Conservation (phyloP, 2,113 vertebrate species). For the Spea multiplicata region DNA sequence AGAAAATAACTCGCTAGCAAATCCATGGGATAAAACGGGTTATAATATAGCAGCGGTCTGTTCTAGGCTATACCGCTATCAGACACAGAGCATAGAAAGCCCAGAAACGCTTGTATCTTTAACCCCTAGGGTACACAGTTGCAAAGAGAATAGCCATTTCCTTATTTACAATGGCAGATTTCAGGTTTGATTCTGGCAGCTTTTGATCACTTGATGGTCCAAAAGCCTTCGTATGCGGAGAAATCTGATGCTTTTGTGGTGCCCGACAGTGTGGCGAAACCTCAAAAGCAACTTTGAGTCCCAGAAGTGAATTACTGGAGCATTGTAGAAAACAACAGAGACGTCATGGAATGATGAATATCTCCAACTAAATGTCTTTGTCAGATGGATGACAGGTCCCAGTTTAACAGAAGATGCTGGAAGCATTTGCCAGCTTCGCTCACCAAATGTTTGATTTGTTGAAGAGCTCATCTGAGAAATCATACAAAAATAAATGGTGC, state of each 20-base stretch:
- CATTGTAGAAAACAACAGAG: constrained; percentile 64
- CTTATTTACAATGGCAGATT: constrained; percentile 73
- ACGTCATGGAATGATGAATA: constrained; percentile 60
- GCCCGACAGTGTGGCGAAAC: constrained; percentile 58
- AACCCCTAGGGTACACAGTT: constrained; percentile 54
- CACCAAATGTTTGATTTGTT: constrained; percentile 53
- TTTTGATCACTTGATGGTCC: constrained; percentile 77
- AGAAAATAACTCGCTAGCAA: too few species aligned
- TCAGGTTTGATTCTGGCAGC: constrained; percentile 74
- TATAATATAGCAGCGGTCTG: background rate
- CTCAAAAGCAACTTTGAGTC: constrained; percentile 62
- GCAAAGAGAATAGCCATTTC: constrained; percentile 62
- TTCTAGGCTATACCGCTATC: constrained; percentile 15
- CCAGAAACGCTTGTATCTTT: constrained; percentile 47
- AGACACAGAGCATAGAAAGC: constrained; percentile 41
- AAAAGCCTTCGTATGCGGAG: constrained; percentile 62
- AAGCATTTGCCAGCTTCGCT: constrained; percentile 26
- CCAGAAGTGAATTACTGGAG: constrained; percentile 64
- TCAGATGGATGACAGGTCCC: constrained; percentile 58
- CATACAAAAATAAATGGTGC: too few species aligned
- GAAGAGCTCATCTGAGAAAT: background rate
- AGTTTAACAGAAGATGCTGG: constrained; percentile 51
- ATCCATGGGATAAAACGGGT: too few species aligned
- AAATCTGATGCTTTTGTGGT: constrained; percentile 61
- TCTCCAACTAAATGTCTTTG: constrained; percentile 62